phyloP scores from a whole-genome alignment of 1,140 invertebrate species.

The Callitettix versicolor region DNA sequence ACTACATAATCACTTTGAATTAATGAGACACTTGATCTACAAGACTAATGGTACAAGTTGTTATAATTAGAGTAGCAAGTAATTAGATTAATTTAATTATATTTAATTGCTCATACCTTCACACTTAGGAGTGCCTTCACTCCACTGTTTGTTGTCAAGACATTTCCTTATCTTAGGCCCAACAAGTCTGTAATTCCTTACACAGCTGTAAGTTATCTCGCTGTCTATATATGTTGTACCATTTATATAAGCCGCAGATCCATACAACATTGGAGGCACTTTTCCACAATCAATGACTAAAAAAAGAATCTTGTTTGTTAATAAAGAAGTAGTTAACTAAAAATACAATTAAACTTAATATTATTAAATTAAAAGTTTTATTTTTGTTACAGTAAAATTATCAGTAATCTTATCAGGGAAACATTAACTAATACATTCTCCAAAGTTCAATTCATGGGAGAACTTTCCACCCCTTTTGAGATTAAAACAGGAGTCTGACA shows the following conservation, averaged over 20 bases:
- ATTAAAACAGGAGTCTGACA: too few species aligned
- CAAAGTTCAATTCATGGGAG: too few species aligned
- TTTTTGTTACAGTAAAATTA: not conserved
- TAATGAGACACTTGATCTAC: too few species aligned
- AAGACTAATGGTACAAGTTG: too few species aligned
- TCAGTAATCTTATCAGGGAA: too few species aligned
- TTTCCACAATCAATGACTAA: slow-evolving; percentile 82
- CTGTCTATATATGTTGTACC: slow-evolving; percentile 69
- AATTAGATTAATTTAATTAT: too few species aligned
- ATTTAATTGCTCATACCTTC: slow-evolving; percentile 74
- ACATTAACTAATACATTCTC: too few species aligned
- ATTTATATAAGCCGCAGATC: slow-evolving; percentile 63
- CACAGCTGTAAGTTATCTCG: slow-evolving; percentile 65
- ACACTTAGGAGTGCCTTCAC: slow-evolving; percentile 70
- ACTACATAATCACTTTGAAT: too few species aligned
- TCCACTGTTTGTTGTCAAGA: slow-evolving; percentile 66
- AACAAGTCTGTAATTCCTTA: slow-evolving; percentile 65
- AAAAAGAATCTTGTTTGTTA: slow-evolving; percentile 22
- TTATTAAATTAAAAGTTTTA: not conserved
- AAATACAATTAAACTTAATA: not conserved
- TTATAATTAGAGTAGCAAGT: too few species aligned
- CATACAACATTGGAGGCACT: slow-evolving; percentile 66
- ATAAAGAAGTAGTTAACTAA: slow-evolving; percentile 1
- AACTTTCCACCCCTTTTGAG: too few species aligned
- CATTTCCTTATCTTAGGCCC: slow-evolving; percentile 62